Evolutionary conservation across 2,888 invertebrate genomes (phyloP).

Genomic region (Temnothorax unifasciatus): DNA sequence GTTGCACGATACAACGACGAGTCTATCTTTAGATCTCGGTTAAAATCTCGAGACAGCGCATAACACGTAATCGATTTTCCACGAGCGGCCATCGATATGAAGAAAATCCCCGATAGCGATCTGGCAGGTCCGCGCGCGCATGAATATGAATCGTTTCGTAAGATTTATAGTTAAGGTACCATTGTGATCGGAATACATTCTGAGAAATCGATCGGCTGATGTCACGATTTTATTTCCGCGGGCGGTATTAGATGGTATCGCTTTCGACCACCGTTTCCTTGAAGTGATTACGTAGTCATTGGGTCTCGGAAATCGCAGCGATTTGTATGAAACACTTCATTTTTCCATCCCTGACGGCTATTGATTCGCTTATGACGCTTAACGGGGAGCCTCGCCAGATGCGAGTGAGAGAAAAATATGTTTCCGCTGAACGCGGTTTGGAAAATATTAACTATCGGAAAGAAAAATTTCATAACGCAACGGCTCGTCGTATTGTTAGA

Average conservation of each 20-base stretch:
- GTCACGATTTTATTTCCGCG: conserved; percentile 54
- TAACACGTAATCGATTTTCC: conserved; percentile 34
- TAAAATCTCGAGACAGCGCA: not conserved
- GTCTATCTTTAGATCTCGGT: conserved; percentile 39
- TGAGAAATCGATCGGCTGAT: conserved; percentile 44
- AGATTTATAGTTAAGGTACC: conserved; percentile 50
- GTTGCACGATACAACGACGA: not conserved
- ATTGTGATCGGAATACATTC: conserved; percentile 53
- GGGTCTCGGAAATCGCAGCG: conserved; percentile 15
- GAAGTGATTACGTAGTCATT: conserved; percentile 30
- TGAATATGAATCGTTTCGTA: conserved; percentile 38
- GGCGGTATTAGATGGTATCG: conserved; percentile 39
- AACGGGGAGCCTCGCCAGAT: not conserved
- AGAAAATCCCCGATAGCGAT: conserved; percentile 37
- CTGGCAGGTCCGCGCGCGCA: not conserved
- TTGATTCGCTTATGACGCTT: conserved; percentile 7
- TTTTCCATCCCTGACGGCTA: conserved; percentile 9
- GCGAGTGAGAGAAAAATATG: not conserved
- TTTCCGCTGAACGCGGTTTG: not conserved
- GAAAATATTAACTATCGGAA: not conserved
- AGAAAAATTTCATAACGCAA: not conserved
- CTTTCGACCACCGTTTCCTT: conserved; percentile 30
- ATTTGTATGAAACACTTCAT: conserved; percentile 34
- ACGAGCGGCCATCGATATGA: not conserved
- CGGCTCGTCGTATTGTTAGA: not conserved